Evolutionary conservation across 2,113 vertebrate genomes (phyloP).

Genomic region (Tachysurus vachellii): DNA sequence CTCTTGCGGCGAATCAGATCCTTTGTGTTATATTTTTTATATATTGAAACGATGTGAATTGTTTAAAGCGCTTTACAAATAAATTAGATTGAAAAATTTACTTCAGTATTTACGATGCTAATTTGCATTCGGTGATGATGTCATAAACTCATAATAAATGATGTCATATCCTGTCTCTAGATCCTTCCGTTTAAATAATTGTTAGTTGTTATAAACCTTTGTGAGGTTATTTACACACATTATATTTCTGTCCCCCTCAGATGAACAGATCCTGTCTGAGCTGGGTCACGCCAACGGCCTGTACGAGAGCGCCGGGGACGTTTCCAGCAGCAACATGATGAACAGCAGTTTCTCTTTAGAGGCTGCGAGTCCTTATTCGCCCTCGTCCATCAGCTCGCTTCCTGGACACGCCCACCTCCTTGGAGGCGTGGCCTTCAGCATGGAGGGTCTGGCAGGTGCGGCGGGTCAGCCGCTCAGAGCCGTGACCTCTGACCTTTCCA

Average conservation of each 20-base stretch:
- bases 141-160: not conserved
- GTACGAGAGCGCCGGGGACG: constrained; percentile 85
- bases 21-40: not conserved
- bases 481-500: constrained; percentile 96
- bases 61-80: no score
- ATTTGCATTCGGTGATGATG: not conserved
- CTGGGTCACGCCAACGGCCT: constrained; percentile 88
- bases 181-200: not conserved
- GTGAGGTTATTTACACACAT: not conserved
- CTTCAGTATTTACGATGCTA: not conserved
- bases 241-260: constrained; percentile 68
- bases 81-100: no score
- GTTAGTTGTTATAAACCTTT: not conserved
- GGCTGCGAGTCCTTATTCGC: constrained; percentile 91
- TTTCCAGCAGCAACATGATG: constrained; percentile 80
- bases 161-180: not conserved
- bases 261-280: constrained; percentile 96
- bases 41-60: no score
- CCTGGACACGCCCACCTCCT: constrained; percentile 90
- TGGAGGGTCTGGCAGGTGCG: constrained; percentile 87
- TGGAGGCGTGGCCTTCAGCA: constrained; percentile 87
- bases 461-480: constrained; percentile 90
- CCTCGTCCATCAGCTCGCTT: constrained; percentile 92
- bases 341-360: constrained; percentile 90
- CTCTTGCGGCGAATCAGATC: not conserved